phyloP scores from a whole-genome alignment of 2,113 vertebrate species.

The Pithys albifrons region DNA sequence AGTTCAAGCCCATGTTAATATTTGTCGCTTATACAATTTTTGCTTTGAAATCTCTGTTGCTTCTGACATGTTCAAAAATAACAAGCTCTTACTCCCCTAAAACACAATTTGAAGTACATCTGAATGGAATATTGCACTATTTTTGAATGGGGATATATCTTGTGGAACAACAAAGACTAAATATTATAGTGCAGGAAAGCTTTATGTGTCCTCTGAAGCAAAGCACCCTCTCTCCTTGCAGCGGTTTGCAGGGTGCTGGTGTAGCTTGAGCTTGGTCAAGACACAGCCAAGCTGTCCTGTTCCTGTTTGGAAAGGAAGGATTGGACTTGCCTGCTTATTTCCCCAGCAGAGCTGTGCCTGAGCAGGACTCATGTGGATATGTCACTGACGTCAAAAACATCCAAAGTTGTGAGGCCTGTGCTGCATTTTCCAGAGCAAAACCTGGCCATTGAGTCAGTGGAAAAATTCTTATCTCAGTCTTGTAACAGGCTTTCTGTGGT shows the following conservation, averaged over 20 bases:
- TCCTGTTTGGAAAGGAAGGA: background rate
- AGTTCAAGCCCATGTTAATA: background rate
- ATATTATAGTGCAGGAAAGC: background rate
- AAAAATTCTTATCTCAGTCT: background rate
- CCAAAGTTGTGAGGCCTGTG: background rate
- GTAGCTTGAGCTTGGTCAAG: accelerated
- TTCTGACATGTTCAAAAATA: background rate
- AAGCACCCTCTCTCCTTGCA: accelerated
- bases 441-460: accelerated
- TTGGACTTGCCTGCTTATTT: background rate
- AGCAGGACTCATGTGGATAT: background rate
- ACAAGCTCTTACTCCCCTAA: background rate
- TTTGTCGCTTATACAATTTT: background rate
- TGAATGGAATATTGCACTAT: background rate
- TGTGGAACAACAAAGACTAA: background rate
- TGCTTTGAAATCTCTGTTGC: conserved; percentile 5
- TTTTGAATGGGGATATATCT: background rate
- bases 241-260: accelerated
- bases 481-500: background rate
- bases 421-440: background rate
- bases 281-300: background rate
- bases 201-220: background rate
- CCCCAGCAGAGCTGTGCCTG: background rate
- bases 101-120: background rate
- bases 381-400: background rate